phyloP scores from a whole-genome alignment of 2,113 vertebrate species.

The Nyctibius bracteatus region DNA sequence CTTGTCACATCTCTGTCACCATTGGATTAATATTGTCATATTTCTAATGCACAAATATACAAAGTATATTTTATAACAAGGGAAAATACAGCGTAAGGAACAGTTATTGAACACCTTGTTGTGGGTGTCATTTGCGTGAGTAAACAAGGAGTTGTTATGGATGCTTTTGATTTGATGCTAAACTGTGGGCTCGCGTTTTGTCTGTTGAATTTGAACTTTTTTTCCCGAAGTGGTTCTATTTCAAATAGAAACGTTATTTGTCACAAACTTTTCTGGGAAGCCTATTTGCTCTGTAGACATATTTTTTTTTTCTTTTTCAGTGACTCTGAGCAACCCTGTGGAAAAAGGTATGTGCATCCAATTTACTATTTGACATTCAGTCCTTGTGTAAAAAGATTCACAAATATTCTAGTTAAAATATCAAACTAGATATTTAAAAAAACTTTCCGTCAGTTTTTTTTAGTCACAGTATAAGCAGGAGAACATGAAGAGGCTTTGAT shows the following conservation, averaged over 20 bases:
- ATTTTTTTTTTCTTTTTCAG: constrained; percentile 65
- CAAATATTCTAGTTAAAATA: not conserved
- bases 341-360: constrained; percentile 85
- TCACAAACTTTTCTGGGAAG: not conserved
- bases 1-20: not conserved
- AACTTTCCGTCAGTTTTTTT: not conserved
- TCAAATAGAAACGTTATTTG: not conserved
- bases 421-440: not conserved
- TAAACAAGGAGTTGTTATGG: not conserved
- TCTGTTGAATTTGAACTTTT: not conserved
- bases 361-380: not conserved
- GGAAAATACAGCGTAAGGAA: not conserved
- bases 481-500: not conserved
- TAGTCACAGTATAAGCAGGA: not conserved
- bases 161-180: not conserved
- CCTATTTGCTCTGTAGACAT: not conserved
- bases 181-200: not conserved
- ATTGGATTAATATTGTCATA: not conserved
- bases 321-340: constrained; percentile 84
- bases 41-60: not conserved
- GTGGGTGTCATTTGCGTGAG: not conserved
- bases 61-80: not conserved
- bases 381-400: not conserved
- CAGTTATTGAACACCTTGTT: not conserved
- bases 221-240: not conserved